Percentiles rank a stretch among this genome's conserved stretches.
These are phyloP conservation scores for Cantharis lateralis DNA, from an alignment of 2,888 invertebrate species.

Conservation along the genomic window DNA sequence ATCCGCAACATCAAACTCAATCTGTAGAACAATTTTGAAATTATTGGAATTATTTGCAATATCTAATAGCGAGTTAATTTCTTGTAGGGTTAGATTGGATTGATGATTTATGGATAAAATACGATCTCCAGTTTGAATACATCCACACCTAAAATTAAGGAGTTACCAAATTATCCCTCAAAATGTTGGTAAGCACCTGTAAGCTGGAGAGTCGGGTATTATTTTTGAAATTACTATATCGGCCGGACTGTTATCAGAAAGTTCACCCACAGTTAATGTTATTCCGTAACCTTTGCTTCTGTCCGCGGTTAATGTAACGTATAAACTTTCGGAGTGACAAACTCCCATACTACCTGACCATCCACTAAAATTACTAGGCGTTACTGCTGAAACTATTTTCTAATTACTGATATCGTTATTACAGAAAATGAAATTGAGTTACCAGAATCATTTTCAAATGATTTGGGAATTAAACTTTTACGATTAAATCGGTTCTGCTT, in stretches of 20 bases:
- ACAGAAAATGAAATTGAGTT: not conserved
- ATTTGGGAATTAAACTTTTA: slow-evolving; percentile 56
- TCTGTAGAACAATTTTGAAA: slow-evolving; percentile 74
- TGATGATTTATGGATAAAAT: slow-evolving; percentile 84
- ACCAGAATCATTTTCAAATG: slow-evolving; percentile 45
- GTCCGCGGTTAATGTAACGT: slow-evolving; percentile 59
- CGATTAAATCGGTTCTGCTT: slow-evolving; percentile 55
- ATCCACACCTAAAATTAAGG: slow-evolving; percentile 64
- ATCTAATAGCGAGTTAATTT: slow-evolving; percentile 59
- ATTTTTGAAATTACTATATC: slow-evolving; percentile 59
- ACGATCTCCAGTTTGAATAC: slow-evolving; percentile 79
- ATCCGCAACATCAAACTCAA: slow-evolving; percentile 91
- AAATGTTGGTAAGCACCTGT: slow-evolving; percentile 55
- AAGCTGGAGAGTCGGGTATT: slow-evolving; percentile 62
- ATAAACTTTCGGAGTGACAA: slow-evolving; percentile 62
- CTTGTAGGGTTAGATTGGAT: slow-evolving; percentile 66
- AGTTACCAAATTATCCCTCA: not conserved
- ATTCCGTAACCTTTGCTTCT: slow-evolving; percentile 59
- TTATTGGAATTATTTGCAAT: slow-evolving; percentile 60
- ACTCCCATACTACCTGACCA: slow-evolving; percentile 41
- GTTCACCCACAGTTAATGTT: slow-evolving; percentile 57
- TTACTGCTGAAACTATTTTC: slow-evolving; percentile 24
- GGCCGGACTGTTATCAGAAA: slow-evolving; percentile 50
- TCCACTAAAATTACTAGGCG: slow-evolving; percentile 36
- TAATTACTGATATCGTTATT: not conserved